Conservation (phyloP, 2,113 vertebrate genomes). For the Pomatostomus ruficeps region DNA sequence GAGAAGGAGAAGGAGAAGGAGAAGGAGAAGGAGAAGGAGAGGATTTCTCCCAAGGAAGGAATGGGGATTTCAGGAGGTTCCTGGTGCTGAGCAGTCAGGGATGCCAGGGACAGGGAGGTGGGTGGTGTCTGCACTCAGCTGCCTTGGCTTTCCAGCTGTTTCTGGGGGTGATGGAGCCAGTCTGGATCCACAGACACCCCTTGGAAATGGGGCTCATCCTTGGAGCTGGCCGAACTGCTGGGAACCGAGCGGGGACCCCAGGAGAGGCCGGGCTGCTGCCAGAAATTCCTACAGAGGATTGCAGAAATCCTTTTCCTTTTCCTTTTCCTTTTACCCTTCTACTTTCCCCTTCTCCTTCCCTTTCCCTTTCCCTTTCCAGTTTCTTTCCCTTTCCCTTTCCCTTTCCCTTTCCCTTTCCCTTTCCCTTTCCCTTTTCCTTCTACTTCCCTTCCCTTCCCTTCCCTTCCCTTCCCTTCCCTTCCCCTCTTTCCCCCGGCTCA, state of each 20-base stretch:
- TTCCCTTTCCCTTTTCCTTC: not conserved
- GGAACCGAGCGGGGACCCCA: not conserved
- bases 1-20: too few relatives aligned
- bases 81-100: not conserved
- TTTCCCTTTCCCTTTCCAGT: too few relatives aligned
- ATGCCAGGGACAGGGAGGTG: accelerated
- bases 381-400: too few relatives aligned
- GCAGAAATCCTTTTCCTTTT: not conserved
- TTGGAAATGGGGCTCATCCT: not conserved
- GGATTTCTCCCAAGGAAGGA: too few relatives aligned
- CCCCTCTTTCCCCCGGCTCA: accelerated
- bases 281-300: not conserved
- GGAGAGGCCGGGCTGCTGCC: not conserved
- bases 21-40: too few relatives aligned
- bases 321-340: not conserved
- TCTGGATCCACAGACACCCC: not conserved
- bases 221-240: not conserved
- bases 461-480: too few relatives aligned
- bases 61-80: not conserved
- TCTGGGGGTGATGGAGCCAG: not conserved
- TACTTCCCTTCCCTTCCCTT: not conserved
- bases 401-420: not conserved
- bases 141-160: accelerated
- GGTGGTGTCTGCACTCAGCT: not conserved
- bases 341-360: too few relatives aligned